These are phyloP conservation scores for Allenopithecus nigroviridis DNA, from an alignment of 2,797 vertebrate species.

Conservation along the genomic window DNA sequence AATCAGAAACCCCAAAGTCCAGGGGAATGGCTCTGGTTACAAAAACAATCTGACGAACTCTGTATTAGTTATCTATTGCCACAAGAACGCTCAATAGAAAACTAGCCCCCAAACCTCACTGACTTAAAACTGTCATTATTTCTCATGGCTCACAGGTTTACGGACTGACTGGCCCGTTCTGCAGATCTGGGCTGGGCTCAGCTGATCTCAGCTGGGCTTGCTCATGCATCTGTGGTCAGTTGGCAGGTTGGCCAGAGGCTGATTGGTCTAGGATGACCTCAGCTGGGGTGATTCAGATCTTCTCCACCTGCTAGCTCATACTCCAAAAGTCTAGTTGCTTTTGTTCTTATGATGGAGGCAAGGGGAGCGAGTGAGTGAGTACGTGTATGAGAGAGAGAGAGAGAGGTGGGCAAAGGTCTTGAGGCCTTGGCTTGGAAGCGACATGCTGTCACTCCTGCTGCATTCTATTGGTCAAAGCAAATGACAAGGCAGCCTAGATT, in stretches of 20 bases:
- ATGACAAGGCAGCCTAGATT: neutral
- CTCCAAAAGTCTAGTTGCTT: neutral
- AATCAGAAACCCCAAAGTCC: neutral
- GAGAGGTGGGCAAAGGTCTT: neutral
- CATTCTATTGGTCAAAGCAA: neutral
- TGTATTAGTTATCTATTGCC: neutral
- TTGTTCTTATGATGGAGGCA: neutral
- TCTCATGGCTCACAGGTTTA: neutral
- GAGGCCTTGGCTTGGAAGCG: neutral
- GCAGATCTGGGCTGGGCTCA: neutral
- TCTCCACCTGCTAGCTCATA: neutral
- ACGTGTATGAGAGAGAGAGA: too few species aligned
- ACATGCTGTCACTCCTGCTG: neutral
- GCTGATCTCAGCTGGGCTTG: neutral
- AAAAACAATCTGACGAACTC: neutral
- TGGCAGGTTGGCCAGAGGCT: neutral
- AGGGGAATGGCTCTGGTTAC: neutral
- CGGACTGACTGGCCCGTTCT: neutral
- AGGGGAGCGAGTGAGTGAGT: rapidly evolving
- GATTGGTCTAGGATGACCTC: neutral
- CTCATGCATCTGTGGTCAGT: neutral
- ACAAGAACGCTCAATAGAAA: neutral
- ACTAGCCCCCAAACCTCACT: neutral
- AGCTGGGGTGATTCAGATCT: neutral
- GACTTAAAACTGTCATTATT: neutral